Conservation (phyloP, 2,888 invertebrate species). For the Amblyteles armatorius region DNA sequence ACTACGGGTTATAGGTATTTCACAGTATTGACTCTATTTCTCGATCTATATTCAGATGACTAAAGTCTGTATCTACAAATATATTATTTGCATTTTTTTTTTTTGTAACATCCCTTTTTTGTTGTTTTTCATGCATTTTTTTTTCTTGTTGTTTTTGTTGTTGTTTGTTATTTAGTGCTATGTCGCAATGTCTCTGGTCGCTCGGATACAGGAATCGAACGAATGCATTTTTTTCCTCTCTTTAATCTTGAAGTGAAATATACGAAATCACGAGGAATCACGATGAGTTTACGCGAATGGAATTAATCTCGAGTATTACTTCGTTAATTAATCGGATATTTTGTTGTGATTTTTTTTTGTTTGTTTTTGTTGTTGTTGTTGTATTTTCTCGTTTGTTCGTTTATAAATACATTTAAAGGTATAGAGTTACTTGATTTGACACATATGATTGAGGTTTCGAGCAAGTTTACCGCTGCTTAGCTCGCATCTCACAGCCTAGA, state of each 20-base stretch:
- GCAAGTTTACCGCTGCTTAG: slow-evolving; percentile 82
- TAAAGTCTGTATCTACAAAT: slow-evolving; percentile 83
- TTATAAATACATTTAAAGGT: slow-evolving; percentile 78
- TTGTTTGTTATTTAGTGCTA: slow-evolving; percentile 61
- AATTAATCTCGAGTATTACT: slow-evolving; percentile 51
- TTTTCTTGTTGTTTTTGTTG: slow-evolving; percentile 60
- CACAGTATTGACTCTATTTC: slow-evolving; percentile 83
- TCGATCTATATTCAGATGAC: slow-evolving; percentile 79
- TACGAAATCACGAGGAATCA: slow-evolving; percentile 48
- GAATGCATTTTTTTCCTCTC: slow-evolving; percentile 50
- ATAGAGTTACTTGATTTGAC: slow-evolving; percentile 82
- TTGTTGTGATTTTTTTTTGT: slow-evolving; percentile 39
- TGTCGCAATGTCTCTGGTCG: slow-evolving; percentile 60
- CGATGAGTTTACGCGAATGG: slow-evolving; percentile 53
- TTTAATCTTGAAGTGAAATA: slow-evolving; percentile 64
- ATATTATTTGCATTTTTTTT: slow-evolving; percentile 75
- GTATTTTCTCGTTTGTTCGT: slow-evolving; percentile 52
- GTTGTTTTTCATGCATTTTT: slow-evolving; percentile 47
- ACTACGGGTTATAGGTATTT: slow-evolving; percentile 81
- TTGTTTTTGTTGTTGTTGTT: slow-evolving; percentile 30
- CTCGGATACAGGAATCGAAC: slow-evolving; percentile 65
- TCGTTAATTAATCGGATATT: slow-evolving; percentile 16
- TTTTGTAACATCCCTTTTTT: slow-evolving; percentile 62
- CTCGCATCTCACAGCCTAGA: slow-evolving; percentile 84
- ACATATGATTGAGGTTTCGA: slow-evolving; percentile 84